Percentiles rank a stretch among this genome's conserved stretches.
Conservation (phyloP, 2,888 invertebrate genomes). For the Periphyllus acericola region DNA sequence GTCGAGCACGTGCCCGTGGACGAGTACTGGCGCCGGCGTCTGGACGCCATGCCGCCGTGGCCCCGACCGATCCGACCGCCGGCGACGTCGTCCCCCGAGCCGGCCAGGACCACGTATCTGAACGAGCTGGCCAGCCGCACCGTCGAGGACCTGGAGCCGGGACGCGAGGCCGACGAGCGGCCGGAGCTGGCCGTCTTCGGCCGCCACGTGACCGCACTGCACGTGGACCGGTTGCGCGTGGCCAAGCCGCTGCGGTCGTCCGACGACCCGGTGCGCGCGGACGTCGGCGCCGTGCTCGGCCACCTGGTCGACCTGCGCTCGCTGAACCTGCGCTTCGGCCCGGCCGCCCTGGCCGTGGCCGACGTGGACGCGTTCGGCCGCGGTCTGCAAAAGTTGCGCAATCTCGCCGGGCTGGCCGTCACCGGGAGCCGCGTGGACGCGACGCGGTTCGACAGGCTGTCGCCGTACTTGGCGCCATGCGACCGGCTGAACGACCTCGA, state of each 20-base stretch:
- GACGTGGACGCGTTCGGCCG: constrained; percentile 38
- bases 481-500: background rate
- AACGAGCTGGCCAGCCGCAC: background rate
- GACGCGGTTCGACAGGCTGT: constrained; percentile 4
- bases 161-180: background rate
- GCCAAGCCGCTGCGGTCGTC: background rate
- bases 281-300: background rate
- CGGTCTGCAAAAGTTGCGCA: background rate
- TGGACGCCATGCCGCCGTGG: no score
- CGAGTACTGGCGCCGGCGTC: constrained; percentile 19
- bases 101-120: background rate
- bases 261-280: constrained; percentile 13
- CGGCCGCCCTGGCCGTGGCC: background rate
- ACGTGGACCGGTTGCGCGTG: background rate
- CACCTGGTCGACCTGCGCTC: background rate
- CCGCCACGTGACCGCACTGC: background rate
- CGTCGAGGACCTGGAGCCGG: background rate
- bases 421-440: constrained; percentile 9
- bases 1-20: background rate
- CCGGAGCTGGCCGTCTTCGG: background rate
- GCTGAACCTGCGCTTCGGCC: background rate
- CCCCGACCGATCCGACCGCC: background rate
- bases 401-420: background rate
- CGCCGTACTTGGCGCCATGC: constrained; percentile 7
- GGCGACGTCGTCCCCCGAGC: background rate